Base-by-base conservation (phyloP, 1,140 invertebrate genomes). In the Lucilia cuprina region DNA sequence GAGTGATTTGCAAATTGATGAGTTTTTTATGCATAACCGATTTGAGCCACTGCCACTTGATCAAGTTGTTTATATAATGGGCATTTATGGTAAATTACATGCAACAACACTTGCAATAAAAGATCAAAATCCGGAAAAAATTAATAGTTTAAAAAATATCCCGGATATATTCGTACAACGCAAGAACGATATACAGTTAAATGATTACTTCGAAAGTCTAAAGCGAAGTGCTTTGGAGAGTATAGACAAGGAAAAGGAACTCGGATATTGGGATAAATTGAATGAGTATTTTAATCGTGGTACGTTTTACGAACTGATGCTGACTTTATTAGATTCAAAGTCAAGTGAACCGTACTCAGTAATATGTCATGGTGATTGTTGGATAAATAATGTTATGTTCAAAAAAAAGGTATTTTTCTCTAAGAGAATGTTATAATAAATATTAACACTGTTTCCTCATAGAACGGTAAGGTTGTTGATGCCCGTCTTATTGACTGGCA, bases 401-500 rank as follows among this genome's bases (percentile, higher is more conserved):
- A 91, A 90, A 84, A 90, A 91, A 35, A 85, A 91, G 84, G 87
- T 88, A 85, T 86, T 85, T n/a, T 82, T 84, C 21, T 8, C 8
- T 25, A 21, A 21, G 10, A 25, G 21, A 70, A 9, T 70, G 21
- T 21, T 5, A 21, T 21, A n/a, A n/a, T 65, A 30, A 30, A 30
- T 30, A 30, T 19, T 19, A 65, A 7, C 60, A 65, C 7, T 25
- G 9, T 86, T 35, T 85, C 70, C 50, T 86, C 86, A 82, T 84
- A 89, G 86, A 85, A 87, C 30, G 86, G 80, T 14, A 84, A 84
- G 5, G 88, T 92, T 34, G 85, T 88, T 50, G 91, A 93, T 50
- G 87, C 92, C n/a, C 87, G 91, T 10, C 85, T 93, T 0, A 85
- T 94, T 14, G 94, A 94, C 85, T 93, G 92, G 87, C 94, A 94